Base-by-base conservation (phyloP, 2,888 invertebrate species). In the Drosophila nr. perissopoda region DNA sequence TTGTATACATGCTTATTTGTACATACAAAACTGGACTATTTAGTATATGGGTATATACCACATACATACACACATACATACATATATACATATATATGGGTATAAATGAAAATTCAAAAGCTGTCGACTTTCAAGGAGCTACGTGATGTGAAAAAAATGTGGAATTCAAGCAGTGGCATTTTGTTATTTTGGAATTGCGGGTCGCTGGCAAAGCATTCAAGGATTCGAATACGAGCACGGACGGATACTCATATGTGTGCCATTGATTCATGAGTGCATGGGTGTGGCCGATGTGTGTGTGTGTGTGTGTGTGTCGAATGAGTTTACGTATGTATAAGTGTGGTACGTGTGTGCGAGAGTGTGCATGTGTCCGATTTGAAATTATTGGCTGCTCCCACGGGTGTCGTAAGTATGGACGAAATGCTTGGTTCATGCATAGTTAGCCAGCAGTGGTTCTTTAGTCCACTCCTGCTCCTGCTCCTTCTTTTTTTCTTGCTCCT, bases 371-470 rank as follows among this genome's bases (percentile, higher is more conserved):
- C 89, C 85, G 90, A 89, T 88, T 88, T 90, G 88, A 90, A 91
- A 87, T 90, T 89, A 91, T 91, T 92, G 83, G 79, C 82, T 79
- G 83, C 82, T 86, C 91, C 89, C 91, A 80, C 70, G 91, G 86
- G 92, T 90, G 91, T 87, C 91, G 91, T 91, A 89, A 89, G 82
- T 87, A 83, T 73, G 76, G 79, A 81, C 78, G 76, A 58, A 81
- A 80, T 69, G 71, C 73, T 78, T 53, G 68, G 73, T 69, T 85
- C 86, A 74, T 77, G 90, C 89, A 90, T 90, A 87, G 87, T 87
- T 84, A 68, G 78, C 58, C 66, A 33, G 40, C 53, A 51, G 57
- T 61, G 61, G 68, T 42, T 60, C 56, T 67, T 40, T 52, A 45
- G 25, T 38, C 16, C 29, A 48, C 21, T 40, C 27, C 40, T 38